Percentiles rank a stretch among this genome's conserved stretches.
These are phyloP conservation scores for Drosophila neutralis DNA, from an alignment of 2,888 invertebrate species.

Conservation along the genomic window DNA sequence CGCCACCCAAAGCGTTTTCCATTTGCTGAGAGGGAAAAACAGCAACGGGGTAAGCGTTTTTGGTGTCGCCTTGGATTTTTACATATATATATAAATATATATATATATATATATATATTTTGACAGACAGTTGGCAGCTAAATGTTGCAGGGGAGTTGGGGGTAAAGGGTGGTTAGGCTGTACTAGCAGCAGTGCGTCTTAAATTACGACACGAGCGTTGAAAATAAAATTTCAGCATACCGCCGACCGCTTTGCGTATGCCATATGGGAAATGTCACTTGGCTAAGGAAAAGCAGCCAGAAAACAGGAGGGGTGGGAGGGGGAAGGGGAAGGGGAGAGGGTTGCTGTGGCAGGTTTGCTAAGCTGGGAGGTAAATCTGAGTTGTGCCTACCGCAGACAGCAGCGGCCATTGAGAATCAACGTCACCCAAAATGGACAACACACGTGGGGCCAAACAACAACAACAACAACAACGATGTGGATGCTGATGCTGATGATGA, in stretches of 20 bases:
- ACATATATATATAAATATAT: constrained; percentile 20
- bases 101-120: constrained; percentile 56
- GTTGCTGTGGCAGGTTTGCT: neutral
- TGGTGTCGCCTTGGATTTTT: constrained; percentile 40
- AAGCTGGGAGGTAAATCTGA: constrained; percentile 34
- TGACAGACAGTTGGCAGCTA: constrained; percentile 73
- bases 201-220: constrained; percentile 78
- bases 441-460: constrained; percentile 66
- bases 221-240: constrained; percentile 76
- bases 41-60: constrained; percentile 74
- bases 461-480: constrained; percentile 13
- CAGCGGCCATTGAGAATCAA: constrained; percentile 49
- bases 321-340: neutral
- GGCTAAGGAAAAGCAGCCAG: constrained; percentile 23
- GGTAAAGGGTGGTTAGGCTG: neutral
- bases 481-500: neutral
- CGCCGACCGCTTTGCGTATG: constrained; percentile 18
- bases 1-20: constrained; percentile 81
- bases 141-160: neutral
- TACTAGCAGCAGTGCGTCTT: constrained; percentile 62
- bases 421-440: constrained; percentile 76
- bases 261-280: constrained; percentile 75
- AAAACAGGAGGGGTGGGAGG: neutral
- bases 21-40: constrained; percentile 56
- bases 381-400: constrained; percentile 71